A percentile compares a stretch with the other conserved stretches of the same genome.
Conservation (phyloP, 2,888 invertebrate species). For the Yponomeuta sedellus region DNA sequence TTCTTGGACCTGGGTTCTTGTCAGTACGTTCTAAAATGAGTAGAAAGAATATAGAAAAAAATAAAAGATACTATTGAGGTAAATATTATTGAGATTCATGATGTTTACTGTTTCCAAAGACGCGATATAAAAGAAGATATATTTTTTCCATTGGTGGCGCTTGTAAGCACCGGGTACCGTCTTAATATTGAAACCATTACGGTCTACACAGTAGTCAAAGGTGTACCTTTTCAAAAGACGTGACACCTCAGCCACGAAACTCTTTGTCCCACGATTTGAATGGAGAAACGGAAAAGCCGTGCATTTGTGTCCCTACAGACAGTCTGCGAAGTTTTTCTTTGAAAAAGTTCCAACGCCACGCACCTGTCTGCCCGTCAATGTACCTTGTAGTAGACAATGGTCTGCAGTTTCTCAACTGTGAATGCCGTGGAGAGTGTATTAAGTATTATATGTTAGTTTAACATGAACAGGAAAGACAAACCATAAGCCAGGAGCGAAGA, state of each 20-base stretch:
- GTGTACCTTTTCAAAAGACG: background rate
- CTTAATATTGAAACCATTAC: background rate
- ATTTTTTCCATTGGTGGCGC: too few relatives aligned
- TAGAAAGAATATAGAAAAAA: too few relatives aligned
- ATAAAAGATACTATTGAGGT: too few relatives aligned
- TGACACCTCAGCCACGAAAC: background rate
- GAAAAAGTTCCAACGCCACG: conserved; percentile 51
- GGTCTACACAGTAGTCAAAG: background rate
- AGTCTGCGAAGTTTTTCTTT: conserved; percentile 65
- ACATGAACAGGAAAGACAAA: too few relatives aligned
- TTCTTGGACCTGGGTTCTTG: too few relatives aligned
- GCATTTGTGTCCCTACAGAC: conserved; percentile 15
- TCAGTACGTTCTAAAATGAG: too few relatives aligned
- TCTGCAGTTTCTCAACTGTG: background rate
- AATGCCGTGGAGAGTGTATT: background rate
- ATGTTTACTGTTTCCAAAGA: too few relatives aligned
- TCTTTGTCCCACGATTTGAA: background rate
- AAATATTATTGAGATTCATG: too few relatives aligned
- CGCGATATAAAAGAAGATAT: too few relatives aligned
- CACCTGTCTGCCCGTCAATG: conserved; percentile 52
- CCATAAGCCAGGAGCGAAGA: too few relatives aligned
- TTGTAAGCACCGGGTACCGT: too few relatives aligned
- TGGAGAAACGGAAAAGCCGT: conserved; percentile 2
- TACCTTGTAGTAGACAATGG: conserved; percentile 16
- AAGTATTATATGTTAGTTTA: too few relatives aligned